Evolutionary conservation across 92 coral and sea anemone species (phyloP).

Genomic region (Zoanthus sociatus): DNA sequence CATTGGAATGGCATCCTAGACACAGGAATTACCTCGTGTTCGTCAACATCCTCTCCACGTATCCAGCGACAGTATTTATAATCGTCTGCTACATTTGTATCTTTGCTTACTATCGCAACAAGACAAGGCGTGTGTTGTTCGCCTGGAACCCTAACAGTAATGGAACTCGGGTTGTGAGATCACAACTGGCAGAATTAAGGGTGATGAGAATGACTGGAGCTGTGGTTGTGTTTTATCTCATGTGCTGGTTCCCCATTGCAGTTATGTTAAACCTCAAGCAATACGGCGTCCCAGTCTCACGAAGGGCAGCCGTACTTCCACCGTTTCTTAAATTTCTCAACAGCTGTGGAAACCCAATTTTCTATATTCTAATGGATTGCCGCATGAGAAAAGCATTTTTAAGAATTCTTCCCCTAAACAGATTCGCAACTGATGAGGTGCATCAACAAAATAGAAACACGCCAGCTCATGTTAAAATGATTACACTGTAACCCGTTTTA

Average conservation of each 20-base stretch:
- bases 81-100: constrained; percentile 30
- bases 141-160: neutral
- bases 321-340: constrained; percentile 34
- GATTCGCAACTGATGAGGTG: neutral
- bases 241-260: constrained; percentile 37
- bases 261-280: constrained; percentile 28
- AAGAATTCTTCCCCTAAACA: neutral
- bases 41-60: constrained; percentile 14
- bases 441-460: neutral
- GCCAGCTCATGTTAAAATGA: neutral
- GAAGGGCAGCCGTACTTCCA: neutral
- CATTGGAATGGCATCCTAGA: constrained; percentile 33
- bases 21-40: constrained; percentile 29
- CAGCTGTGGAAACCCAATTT: constrained; percentile 42
- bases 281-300: neutral
- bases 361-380: constrained; percentile 13
- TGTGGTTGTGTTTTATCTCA: constrained; percentile 10
- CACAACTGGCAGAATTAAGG: neutral
- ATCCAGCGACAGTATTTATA: constrained; percentile 21
- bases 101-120: neutral
- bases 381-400: constrained; percentile 18
- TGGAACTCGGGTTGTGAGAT: neutral
- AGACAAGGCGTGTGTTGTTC: neutral
- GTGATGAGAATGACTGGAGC: constrained; percentile 24
- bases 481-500: too few species aligned